Conservation (phyloP, 2,113 vertebrate species). For the Aldabrachelys gigantea region DNA sequence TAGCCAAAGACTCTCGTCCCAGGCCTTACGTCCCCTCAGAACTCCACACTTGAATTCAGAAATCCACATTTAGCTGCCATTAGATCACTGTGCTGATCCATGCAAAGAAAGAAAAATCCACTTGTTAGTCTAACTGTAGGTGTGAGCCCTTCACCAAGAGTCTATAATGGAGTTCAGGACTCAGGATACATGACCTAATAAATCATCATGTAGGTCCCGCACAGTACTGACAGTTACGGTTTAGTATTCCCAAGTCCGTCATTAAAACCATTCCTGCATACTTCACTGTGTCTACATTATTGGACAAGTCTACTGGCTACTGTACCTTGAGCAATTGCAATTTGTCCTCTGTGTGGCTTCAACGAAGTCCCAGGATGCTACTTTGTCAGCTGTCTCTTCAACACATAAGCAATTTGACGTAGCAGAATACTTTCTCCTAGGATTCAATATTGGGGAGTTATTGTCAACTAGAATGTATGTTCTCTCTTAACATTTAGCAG, state of each 20-base stretch:
- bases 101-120: background rate
- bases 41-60: background rate
- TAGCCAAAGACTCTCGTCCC: background rate
- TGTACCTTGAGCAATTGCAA: constrained; percentile 94
- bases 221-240: constrained; percentile 31
- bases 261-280: constrained; percentile 38
- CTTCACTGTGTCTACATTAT: background rate
- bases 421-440: constrained; percentile 93
- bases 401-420: constrained; percentile 89
- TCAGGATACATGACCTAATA: background rate
- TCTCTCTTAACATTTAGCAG: background rate
- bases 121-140: background rate
- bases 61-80: background rate
- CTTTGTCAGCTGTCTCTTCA: constrained; percentile 86
- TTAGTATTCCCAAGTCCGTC: constrained; percentile 44
- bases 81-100: background rate
- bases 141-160: constrained; percentile 32
- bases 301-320: background rate
- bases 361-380: constrained; percentile 94
- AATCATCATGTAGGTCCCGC: background rate
- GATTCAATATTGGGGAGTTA: constrained; percentile 58
- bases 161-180: constrained; percentile 55
- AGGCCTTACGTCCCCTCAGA: accelerated
- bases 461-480: constrained; percentile 13
- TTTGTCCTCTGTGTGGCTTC: constrained; percentile 91